Conservation (phyloP, 2,113 vertebrate species). For the Phasianus colchicus region DNA sequence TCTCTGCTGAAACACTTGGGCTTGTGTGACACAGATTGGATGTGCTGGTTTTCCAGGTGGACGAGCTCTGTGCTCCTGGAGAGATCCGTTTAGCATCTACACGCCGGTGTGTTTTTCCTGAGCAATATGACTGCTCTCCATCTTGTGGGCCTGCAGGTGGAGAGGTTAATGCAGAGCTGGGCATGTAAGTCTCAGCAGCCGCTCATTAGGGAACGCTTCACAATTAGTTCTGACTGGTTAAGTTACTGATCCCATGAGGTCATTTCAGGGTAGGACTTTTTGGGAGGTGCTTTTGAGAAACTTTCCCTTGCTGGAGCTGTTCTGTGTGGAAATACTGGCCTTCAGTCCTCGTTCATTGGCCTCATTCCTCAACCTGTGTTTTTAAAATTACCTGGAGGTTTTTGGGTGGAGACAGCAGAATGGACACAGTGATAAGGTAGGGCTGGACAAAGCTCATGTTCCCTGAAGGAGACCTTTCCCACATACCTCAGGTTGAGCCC, state of each 20-base stretch:
- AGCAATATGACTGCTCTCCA: conserved; percentile 78
- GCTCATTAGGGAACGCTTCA: neutral
- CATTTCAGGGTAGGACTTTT: neutral
- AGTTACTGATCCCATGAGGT: neutral
- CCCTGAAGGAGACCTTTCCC: neutral
- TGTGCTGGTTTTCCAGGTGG: conserved; percentile 75
- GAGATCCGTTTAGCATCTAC: conserved; percentile 86
- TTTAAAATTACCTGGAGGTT: neutral
- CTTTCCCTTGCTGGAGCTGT: neutral
- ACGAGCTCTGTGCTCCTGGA: conserved; percentile 80
- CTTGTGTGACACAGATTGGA: neutral
- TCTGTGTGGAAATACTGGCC: neutral
- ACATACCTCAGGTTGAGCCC: fast-evolving
- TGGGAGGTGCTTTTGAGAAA: neutral
- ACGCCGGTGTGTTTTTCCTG: conserved; percentile 79
- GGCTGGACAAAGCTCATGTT: neutral
- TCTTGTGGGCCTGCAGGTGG: conserved; percentile 83
- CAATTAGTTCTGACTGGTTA: neutral
- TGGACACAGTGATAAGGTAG: neutral
- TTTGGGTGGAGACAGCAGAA: neutral
- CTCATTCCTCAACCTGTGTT: neutral
- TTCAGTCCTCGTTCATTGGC: neutral
- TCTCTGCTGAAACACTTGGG: neutral
- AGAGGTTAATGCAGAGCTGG: conserved; percentile 83
- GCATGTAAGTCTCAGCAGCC: conserved; percentile 84